Evolutionary conservation across 2,113 vertebrate genomes (phyloP).

Genomic region (Elanoides forficatus): DNA sequence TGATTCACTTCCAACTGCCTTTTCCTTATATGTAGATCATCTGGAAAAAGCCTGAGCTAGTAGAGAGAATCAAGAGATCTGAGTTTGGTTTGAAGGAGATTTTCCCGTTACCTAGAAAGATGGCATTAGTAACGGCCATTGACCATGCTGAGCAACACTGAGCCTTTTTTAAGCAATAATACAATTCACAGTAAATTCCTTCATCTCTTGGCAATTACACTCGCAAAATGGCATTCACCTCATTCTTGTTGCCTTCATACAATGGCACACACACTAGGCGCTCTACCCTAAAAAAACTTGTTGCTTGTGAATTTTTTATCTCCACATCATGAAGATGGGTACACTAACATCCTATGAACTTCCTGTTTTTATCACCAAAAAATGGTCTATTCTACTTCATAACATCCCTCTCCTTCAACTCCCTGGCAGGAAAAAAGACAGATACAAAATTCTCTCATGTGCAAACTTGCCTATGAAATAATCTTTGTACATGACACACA

Average conservation of each 20-base stretch:
- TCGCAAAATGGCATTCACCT: background rate
- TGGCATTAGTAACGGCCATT: background rate
- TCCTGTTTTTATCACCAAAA: background rate
- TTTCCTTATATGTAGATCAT: background rate
- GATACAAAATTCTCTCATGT: background rate
- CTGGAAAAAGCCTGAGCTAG: background rate
- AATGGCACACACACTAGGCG: background rate
- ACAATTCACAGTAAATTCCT: background rate
- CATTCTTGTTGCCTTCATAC: background rate
- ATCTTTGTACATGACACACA: background rate
- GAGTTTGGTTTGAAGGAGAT: background rate
- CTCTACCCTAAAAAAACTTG: background rate
- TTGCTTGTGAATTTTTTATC: background rate
- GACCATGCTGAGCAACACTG: background rate
- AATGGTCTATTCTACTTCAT: background rate
- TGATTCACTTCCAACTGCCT: background rate
- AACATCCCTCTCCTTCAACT: background rate
- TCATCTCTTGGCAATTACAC: background rate
- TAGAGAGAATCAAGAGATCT: background rate
- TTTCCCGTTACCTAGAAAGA: background rate
- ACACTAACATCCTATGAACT: background rate
- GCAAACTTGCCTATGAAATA: background rate
- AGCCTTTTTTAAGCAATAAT: background rate
- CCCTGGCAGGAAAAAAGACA: background rate
- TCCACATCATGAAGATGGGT: background rate